Conservation (phyloP, 2,888 invertebrate species). For the Drosophila neotestacea region DNA sequence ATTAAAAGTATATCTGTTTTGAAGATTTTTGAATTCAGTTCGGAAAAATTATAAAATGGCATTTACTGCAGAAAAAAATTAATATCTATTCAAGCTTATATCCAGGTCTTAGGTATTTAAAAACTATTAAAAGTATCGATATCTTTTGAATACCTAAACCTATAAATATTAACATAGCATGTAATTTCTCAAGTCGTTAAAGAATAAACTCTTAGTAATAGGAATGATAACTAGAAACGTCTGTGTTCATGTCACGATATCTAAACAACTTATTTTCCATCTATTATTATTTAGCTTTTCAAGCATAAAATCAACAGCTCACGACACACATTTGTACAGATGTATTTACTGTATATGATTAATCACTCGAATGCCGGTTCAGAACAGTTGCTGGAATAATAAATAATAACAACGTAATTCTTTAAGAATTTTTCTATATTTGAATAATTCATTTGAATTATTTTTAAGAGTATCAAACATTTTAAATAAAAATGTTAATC, state of each 20-base stretch:
- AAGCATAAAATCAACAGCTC: conserved; percentile 12
- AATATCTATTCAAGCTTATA: too few species aligned
- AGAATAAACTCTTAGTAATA: conserved; percentile 11
- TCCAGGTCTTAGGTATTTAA: too few species aligned
- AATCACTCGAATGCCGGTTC: conserved; percentile 24
- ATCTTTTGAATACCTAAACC: background rate
- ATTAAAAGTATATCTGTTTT: too few species aligned
- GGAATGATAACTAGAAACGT: conserved; percentile 10
- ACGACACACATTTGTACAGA: conserved; percentile 7
- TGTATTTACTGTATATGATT: conserved; percentile 22
- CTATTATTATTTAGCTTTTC: conserved; percentile 7
- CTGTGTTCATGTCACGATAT: conserved; percentile 11
- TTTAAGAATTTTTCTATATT: background rate
- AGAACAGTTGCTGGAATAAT: conserved; percentile 26
- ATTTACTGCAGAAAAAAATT: too few species aligned
- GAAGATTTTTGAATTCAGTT: too few species aligned
- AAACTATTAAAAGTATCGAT: background rate
- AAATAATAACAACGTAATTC: conserved; percentile 11
- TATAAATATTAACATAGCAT: conserved; percentile 15
- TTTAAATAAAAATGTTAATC: conserved; percentile 18
- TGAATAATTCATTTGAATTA: conserved; percentile 48
- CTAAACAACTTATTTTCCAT: conserved; percentile 9
- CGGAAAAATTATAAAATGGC: too few species aligned
- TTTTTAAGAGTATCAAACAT: conserved; percentile 17
- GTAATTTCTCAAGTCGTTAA: background rate